Base-by-base conservation (phyloP, 2,888 invertebrate genomes). In the Noctua fimbriata region DNA sequence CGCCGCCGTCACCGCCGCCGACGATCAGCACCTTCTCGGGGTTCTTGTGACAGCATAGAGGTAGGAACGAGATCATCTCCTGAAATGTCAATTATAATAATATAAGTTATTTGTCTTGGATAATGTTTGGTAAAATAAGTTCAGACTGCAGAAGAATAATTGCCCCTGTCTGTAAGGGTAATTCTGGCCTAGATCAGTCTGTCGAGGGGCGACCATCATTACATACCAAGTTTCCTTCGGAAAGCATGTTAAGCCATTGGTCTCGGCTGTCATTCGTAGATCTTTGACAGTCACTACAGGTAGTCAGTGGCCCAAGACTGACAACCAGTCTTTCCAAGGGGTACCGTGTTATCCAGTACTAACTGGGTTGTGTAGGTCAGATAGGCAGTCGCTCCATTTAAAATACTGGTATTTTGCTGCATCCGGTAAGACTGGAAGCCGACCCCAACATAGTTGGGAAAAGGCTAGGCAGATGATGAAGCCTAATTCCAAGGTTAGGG, bases 1-100 rank as follows among this genome's bases (percentile, higher is more conserved):
- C 99, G 1, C 99, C 99, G 0, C 99, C 99, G 95, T 99, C 99
- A 0, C 99, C 99, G 0, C 99, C 99, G 0, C 99, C 99, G 36
- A 99, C 99, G 87, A 99, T 99, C 55, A 99, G 97, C 5, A 99
- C 99, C 89, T 98, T 98, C 92, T 98, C 98, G 0, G 99, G 99
- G 91, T 98, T 98, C 10, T 98, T 98, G 95, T 99, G 99, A 87
- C 98, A 98, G 93, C 98, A 99, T 2, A 99, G 95, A 0, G 99
- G 99, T 69, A 99, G 95, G 93, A 99, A 99, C 0, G 99, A 98
- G 90, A 99, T 99, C 99, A 99, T 99, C 97, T 99, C 99, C 96
- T 97, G 84, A 65, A 95, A 67, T 9, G 9, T n/a, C 14, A 1
- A 36, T 36, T 65, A 3, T 47, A 14, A 12, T 47, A 14, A 65